A percentile compares a stretch with the other conserved stretches of the same genome.
Evolutionary conservation across 2,113 vertebrate genomes (phyloP).

Genomic region (Rhinoderma darwinii): DNA sequence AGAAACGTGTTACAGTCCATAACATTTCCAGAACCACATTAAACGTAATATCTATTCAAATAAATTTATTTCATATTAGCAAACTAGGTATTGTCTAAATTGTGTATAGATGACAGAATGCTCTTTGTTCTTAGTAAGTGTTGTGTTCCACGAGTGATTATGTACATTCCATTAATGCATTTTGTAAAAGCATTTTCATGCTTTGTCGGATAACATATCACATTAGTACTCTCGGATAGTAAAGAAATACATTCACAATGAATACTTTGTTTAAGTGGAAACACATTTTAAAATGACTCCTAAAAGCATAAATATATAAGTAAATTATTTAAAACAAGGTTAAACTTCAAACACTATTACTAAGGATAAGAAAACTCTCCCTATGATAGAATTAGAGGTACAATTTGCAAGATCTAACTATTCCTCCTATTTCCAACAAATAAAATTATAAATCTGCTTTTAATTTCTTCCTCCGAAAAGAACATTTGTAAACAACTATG

Average conservation of each 20-base stretch:
- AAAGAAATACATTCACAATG: not conserved
- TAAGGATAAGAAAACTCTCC: not conserved
- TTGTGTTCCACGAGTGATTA: conserved; percentile 7
- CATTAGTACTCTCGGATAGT: not conserved
- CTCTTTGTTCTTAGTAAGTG: not conserved
- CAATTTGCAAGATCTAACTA: not conserved
- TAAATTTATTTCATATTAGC: conserved; percentile 11
- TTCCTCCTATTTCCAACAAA: not conserved
- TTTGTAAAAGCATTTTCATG: conserved; percentile 30
- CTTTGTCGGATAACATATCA: not conserved
- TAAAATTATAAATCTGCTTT: not conserved
- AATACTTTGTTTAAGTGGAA: not conserved
- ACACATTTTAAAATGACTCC: not conserved
- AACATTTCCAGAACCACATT: conserved; percentile 47
- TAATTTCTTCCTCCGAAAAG: not conserved
- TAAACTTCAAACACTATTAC: not conserved
- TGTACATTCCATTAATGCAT: not conserved
- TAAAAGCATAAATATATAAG: not conserved
- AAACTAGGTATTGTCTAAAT: conserved; percentile 8
- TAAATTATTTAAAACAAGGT: not conserved
- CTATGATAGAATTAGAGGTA: not conserved
- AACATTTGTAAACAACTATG: not conserved
- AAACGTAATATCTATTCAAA: conserved; percentile 35
- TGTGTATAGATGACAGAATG: not conserved
- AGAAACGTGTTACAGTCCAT: conserved; percentile 36